These are phyloP conservation scores for Platerodrilus igneus DNA, from an alignment of 2,888 invertebrate species.

Conservation along the genomic window DNA sequence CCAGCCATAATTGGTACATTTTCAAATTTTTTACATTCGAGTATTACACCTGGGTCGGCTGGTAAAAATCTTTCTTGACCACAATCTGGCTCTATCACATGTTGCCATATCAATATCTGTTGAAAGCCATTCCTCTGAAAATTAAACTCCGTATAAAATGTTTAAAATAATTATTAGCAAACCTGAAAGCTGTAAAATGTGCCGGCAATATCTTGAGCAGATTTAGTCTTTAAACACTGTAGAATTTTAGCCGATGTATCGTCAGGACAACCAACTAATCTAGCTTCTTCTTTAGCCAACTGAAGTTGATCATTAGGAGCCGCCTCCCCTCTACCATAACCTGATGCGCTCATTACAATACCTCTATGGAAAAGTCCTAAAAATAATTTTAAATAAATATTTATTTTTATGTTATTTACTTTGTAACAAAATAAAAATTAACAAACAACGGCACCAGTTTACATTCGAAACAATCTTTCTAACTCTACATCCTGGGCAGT, in stretches of 20 bases:
- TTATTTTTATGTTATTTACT: too few relatives aligned
- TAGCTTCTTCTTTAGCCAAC: constrained; percentile 56
- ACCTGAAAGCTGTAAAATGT: too few relatives aligned
- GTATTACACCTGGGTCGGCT: constrained; percentile 55
- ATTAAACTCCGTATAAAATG: too few relatives aligned
- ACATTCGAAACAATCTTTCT: too few relatives aligned
- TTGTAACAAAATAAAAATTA: too few relatives aligned
- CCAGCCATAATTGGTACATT: constrained; percentile 62
- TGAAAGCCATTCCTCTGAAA: too few relatives aligned
- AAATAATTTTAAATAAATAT: too few relatives aligned
- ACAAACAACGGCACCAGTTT: too few relatives aligned
- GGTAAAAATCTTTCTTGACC: constrained; percentile 61
- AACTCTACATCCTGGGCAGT: neutral
- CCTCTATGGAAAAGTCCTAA: constrained; percentile 61
- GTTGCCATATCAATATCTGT: too few relatives aligned
- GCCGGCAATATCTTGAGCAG: constrained; percentile 46
- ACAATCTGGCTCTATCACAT: constrained; percentile 60
- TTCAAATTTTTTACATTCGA: constrained; percentile 53
- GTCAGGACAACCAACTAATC: constrained; percentile 52
- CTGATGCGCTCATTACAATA: constrained; percentile 59
- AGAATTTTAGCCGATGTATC: constrained; percentile 48
- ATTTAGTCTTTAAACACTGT: constrained; percentile 52
- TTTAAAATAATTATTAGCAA: too few relatives aligned
- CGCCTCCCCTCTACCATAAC: constrained; percentile 49
- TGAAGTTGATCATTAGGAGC: constrained; percentile 50